Evolutionary conservation across 2,113 vertebrate species (phyloP).

Genomic region (Carollia perspicillata): DNA sequence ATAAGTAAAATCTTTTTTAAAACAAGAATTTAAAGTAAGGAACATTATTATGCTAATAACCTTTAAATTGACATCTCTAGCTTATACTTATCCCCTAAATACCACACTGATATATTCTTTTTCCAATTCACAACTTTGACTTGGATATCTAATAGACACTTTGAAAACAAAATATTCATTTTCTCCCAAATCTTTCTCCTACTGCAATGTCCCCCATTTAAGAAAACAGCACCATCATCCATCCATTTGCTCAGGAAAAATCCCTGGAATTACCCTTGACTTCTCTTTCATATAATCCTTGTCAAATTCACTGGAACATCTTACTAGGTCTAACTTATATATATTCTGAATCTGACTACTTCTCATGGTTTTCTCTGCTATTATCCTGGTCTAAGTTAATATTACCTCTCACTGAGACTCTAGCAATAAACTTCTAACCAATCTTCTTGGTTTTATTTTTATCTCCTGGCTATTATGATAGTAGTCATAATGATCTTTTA

Average conservation of each 20-base stretch:
- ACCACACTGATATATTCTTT: background rate
- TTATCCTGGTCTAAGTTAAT: background rate
- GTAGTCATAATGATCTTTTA: background rate
- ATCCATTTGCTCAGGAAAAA: background rate
- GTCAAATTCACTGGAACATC: background rate
- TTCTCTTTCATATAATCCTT: background rate
- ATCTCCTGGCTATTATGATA: background rate
- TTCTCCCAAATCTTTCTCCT: background rate
- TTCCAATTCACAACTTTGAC: background rate
- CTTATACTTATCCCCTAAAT: background rate
- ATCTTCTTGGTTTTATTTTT: background rate
- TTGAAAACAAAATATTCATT: background rate
- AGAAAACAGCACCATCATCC: background rate
- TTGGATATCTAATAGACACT: background rate
- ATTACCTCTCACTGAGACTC: background rate
- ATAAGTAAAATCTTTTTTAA: no score
- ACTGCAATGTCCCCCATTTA: background rate
- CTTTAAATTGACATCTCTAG: background rate
- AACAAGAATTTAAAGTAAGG: background rate
- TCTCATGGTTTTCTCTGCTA: background rate
- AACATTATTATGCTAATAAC: background rate
- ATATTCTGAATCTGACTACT: background rate
- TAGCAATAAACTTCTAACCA: background rate
- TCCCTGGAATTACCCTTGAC: background rate
- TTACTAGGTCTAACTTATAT: background rate